These are phyloP conservation scores for Aphodius granarius DNA, from an alignment of 2,888 invertebrate species.

Conservation along the genomic window DNA sequence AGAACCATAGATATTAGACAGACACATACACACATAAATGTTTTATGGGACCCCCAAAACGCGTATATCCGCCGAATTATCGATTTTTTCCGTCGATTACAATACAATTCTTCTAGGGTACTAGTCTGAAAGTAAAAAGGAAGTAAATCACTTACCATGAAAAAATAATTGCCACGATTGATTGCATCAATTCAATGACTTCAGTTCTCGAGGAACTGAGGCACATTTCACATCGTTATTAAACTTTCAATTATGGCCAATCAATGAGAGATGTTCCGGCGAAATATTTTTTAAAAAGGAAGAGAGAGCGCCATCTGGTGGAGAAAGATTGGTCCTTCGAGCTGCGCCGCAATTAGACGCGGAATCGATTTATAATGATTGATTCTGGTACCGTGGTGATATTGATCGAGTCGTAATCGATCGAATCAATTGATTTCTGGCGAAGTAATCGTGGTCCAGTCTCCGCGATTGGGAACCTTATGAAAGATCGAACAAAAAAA, in stretches of 20 bases:
- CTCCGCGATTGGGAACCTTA: background rate
- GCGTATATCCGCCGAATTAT: no score
- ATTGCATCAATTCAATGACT: no score
- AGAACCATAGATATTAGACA: no score
- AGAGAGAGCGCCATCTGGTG: background rate
- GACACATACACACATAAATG: no score
- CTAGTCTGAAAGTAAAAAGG: no score
- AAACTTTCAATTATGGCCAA: background rate
- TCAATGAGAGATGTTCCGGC: background rate
- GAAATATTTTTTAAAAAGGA: background rate
- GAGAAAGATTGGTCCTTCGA: background rate
- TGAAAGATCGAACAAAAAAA: background rate
- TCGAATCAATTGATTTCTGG: background rate
- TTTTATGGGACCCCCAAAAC: no score
- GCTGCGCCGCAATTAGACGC: background rate
- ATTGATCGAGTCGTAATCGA: background rate
- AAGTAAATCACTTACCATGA: no score
- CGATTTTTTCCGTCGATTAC: no score
- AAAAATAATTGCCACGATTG: no score
- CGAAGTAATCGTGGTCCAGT: background rate
- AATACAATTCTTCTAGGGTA: no score
- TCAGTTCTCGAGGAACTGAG: background rate
- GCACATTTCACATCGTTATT: background rate
- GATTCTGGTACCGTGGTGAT: background rate
- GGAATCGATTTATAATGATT: background rate